These are phyloP conservation scores for Myotis pilosus DNA, from an alignment of 2,797 vertebrate species.

Conservation along the genomic window DNA sequence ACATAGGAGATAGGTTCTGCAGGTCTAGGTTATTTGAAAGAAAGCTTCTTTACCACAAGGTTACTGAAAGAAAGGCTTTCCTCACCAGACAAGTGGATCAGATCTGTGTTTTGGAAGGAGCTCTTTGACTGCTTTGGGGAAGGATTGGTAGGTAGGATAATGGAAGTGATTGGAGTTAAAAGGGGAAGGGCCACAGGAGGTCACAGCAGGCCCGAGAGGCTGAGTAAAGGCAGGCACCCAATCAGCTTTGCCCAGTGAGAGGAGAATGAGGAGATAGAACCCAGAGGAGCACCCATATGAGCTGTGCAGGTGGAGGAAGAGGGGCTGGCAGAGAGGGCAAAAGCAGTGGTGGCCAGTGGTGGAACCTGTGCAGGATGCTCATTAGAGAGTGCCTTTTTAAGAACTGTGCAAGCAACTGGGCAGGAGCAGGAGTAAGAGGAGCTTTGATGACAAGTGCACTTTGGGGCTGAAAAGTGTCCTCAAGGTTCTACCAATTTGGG, in stretches of 20 bases:
- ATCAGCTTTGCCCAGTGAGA: neutral
- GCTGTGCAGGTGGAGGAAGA: neutral
- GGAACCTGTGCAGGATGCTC: neutral
- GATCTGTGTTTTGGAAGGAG: neutral
- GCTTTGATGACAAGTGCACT: neutral
- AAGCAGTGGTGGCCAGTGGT: neutral
- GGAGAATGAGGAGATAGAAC: neutral
- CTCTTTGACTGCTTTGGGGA: neutral
- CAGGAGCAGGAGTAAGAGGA: no score
- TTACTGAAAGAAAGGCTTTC: neutral
- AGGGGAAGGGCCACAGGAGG: neutral
- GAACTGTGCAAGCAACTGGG: neutral
- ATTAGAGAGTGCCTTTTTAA: neutral
- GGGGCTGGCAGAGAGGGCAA: neutral
- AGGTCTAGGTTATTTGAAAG: neutral
- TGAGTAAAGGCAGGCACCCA: neutral
- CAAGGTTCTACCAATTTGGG: neutral
- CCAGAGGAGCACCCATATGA: neutral
- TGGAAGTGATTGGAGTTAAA: neutral
- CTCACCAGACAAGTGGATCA: neutral
- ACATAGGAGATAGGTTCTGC: neutral
- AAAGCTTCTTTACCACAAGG: neutral
- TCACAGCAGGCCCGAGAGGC: neutral
- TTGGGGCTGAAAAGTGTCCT: neutral
- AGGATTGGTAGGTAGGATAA: neutral